phyloP scores from a whole-genome alignment of 2,888 invertebrate species.

The Agriopis aurantiaria region DNA sequence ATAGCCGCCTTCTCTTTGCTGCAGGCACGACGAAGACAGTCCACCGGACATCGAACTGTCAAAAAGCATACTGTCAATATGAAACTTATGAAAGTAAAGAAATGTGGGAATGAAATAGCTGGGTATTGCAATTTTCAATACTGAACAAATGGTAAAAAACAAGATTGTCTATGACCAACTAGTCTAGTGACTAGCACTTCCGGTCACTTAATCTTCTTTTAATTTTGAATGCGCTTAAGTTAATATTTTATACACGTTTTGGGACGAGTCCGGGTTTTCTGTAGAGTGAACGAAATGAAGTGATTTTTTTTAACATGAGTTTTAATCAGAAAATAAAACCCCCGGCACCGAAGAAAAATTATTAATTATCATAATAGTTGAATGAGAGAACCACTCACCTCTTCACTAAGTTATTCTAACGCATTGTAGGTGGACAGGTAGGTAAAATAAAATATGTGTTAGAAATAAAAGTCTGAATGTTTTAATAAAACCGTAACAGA shows the following conservation, averaged over 20 bases:
- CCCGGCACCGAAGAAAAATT: no score
- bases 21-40: constrained; percentile 93
- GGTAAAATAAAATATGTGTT: neutral
- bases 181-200: constrained; percentile 5
- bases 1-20: constrained; percentile 93
- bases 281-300: no score
- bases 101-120: no score
- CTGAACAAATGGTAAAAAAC: neutral
- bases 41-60: constrained; percentile 95
- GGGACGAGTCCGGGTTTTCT: no score
- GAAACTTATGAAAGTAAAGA: no score
- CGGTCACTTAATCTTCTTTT: constrained; percentile 19
- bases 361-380: no score
- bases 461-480: neutral
- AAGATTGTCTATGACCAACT: constrained; percentile 21
- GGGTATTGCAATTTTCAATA: constrained; percentile 14
- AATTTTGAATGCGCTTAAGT: neutral
- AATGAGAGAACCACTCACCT: no score
- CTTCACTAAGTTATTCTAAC: no score
- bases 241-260: no score
- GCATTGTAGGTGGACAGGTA: no score
- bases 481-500: constrained; percentile 37
- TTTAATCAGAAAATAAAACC: no score
- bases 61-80: constrained; percentile 50
- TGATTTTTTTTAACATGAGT: no score